Evolutionary conservation across 2,113 vertebrate genomes (phyloP).

Genomic region (Daboia siamensis): DNA sequence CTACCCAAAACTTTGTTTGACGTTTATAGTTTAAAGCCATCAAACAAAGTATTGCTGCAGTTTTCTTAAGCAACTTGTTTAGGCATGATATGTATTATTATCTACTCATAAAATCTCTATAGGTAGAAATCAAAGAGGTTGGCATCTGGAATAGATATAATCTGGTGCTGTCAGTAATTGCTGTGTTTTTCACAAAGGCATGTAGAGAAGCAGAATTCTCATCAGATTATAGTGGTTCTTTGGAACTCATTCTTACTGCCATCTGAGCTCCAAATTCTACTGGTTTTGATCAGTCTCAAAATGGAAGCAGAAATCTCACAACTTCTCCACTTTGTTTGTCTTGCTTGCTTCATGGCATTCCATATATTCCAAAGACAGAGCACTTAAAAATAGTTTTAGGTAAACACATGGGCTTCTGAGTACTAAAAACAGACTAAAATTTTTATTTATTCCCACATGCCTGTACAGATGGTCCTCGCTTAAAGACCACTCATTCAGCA

Average conservation of each 20-base stretch:
- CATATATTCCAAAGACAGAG: background rate
- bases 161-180: background rate
- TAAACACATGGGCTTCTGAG: background rate
- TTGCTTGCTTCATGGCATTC: background rate
- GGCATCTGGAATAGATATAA: background rate
- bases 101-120: background rate
- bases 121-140: background rate
- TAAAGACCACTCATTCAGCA: background rate
- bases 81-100: background rate
- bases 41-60: background rate
- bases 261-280: background rate
- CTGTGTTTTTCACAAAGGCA: background rate
- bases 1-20: background rate
- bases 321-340: background rate
- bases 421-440: background rate
- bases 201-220: background rate
- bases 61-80: constrained; percentile 1
- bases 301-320: background rate
- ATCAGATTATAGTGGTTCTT: background rate
- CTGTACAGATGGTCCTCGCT: background rate
- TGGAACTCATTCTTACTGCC: background rate
- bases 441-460: background rate
- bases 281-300: background rate
- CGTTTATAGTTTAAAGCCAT: background rate
- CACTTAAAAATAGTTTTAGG: background rate